Evolutionary conservation across 2,797 vertebrate species (phyloP), one percentile per base, ranked within the genome.

Genomic region (Setipinna tenuifilis): DNA sequence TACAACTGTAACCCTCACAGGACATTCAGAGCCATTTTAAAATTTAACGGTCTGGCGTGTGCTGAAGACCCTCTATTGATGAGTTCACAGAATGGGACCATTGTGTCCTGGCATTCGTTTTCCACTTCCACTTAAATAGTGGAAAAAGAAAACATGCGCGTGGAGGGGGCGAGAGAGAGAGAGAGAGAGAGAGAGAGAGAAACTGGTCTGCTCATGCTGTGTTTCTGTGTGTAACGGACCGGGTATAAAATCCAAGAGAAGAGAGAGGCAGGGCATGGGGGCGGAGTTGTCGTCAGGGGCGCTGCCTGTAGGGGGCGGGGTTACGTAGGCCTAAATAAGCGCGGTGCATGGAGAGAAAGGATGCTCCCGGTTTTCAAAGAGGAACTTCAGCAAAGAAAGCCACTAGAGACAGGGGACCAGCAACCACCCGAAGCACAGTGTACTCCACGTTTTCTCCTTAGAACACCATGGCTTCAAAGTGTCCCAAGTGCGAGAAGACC

Each of bases 401-500:
- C 71, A 41, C 71, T 78, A 58, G 28, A 84, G 6, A 82, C 3
- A 83, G 87, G 12, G 61, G 48, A 62, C 59, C 57, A 81, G 11
- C 23, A 35, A 78, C 31, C 14, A 48, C 61, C 19, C 84, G 82
- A 50, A 87, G 84, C 71, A 78, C 41, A 44, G 16, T 78, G 17
- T 78, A 21, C 17, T 78, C 17, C 17, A 78, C 31, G 71, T 78
- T 78, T 78, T 44, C 71, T 41, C 17, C 44, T 44, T 17, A 44
- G 35, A 48, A 7, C 83, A 87, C 81, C 92, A 98, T 99, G 98
- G 95, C 98, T 88, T 98, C 98, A 90, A 98, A 98, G 93, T 99
- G 98, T 87, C 97, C 98, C 57, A 99, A 98, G 94, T 99, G 98
- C 92, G 97, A 98, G 25, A 98, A 98, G 95, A 97, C 97, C 75